Evolutionary conservation across 2,888 invertebrate species (phyloP).

Genomic region (Arctia plantaginis): DNA sequence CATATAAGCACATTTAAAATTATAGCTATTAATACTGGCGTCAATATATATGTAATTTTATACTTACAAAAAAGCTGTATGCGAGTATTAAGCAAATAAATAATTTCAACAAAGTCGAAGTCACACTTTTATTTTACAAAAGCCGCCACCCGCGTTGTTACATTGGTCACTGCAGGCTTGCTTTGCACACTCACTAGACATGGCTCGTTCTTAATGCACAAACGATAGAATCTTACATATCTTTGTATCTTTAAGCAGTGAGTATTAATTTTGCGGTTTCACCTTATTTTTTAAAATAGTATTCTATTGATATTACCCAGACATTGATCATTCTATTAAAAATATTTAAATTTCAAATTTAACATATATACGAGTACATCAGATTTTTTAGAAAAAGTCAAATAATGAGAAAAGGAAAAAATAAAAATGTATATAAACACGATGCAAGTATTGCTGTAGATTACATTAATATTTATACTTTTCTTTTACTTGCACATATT

Average conservation of each 20-base stretch:
- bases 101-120: constrained; percentile 50
- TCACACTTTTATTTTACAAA: constrained; percentile 51
- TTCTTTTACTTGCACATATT: background rate
- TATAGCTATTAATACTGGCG: constrained; percentile 34
- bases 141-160: constrained; percentile 50
- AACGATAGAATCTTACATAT: constrained; percentile 42
- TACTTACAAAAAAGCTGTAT: constrained; percentile 34
- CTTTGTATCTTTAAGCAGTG: constrained; percentile 33
- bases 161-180: constrained; percentile 43
- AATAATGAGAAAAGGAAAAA: too few species aligned
- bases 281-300: background rate
- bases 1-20: constrained; percentile 7
- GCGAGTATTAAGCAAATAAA: constrained; percentile 47
- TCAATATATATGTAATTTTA: constrained; percentile 38
- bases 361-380: too few species aligned
- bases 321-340: too few species aligned
- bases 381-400: too few species aligned
- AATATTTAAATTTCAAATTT: too few species aligned
- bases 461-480: background rate
- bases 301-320: too few species aligned
- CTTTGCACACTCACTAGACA: constrained; percentile 22
- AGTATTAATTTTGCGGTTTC: background rate
- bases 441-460: background rate
- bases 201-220: constrained; percentile 32
- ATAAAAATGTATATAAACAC: background rate